phyloP scores from a whole-genome alignment of 2,797 vertebrate genomes.

The Parambassis ranga region DNA sequence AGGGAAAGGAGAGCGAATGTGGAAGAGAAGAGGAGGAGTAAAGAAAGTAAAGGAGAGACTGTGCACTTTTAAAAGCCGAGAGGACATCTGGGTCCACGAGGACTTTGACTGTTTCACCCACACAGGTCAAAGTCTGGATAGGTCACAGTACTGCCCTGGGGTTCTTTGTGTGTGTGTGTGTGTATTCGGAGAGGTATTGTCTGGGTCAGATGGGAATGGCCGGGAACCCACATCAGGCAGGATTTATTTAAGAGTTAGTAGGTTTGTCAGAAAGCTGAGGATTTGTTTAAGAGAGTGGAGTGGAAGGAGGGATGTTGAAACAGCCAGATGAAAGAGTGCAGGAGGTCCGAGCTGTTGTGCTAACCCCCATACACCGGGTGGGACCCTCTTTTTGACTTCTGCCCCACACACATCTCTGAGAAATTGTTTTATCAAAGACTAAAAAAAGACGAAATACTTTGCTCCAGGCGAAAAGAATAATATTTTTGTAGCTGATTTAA shows the following conservation, averaged over 20 bases:
- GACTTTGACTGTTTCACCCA: conserved; percentile 60
- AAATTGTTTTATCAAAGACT: conserved; percentile 15
- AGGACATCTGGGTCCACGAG: conserved; percentile 60
- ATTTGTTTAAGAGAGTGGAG: conserved; percentile 62
- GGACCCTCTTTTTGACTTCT: conserved; percentile 44
- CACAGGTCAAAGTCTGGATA: conserved; percentile 58
- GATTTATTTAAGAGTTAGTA: conserved; percentile 58
- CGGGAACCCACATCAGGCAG: conserved; percentile 39
- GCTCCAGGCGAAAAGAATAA: neutral
- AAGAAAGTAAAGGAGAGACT: conserved; percentile 43
- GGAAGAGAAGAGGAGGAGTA: conserved; percentile 39
- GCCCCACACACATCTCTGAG: conserved; percentile 30
- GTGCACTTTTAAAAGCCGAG: conserved; percentile 44
- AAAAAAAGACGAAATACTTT: neutral
- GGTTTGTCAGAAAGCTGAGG: conserved; percentile 52
- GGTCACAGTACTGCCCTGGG: conserved; percentile 38
- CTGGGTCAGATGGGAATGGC: conserved; percentile 28
- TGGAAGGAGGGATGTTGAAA: conserved; percentile 55
- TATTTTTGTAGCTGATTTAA: neutral
- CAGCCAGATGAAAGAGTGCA: conserved; percentile 66
- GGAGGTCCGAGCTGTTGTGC: conserved; percentile 67
- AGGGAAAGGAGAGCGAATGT: conserved; percentile 45
- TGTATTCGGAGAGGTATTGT: conserved; percentile 14
- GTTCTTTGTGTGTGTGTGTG: conserved; percentile 4
- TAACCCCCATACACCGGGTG: conserved; percentile 52